These are phyloP conservation scores for Macaria notata DNA, from an alignment of 2,888 invertebrate species.

Conservation along the genomic window DNA sequence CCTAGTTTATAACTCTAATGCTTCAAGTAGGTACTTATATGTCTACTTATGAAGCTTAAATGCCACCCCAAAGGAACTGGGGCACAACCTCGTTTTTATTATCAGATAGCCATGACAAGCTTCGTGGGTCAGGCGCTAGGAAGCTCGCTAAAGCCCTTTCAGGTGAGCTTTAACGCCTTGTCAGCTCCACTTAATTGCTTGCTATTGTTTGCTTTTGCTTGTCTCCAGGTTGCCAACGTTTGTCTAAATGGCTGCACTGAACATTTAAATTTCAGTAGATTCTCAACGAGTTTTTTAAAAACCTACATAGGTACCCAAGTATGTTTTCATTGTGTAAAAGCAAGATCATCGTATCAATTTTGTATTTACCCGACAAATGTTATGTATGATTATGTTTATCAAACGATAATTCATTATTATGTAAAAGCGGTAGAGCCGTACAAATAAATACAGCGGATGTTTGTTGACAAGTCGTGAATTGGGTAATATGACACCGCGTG, in stretches of 20 bases:
- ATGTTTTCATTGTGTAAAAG: no score
- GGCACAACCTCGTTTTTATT: conserved; percentile 18
- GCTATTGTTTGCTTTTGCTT: conserved; percentile 14
- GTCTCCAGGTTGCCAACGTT: neutral
- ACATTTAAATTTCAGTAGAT: neutral
- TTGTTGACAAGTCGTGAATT: conserved; percentile 55
- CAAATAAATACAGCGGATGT: conserved; percentile 16
- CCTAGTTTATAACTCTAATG: no score
- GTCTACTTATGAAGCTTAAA: neutral
- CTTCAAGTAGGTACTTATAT: no score
- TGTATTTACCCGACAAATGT: no score
- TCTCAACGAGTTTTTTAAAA: neutral
- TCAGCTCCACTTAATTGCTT: conserved; percentile 29
- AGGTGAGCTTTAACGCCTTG: conserved; percentile 36
- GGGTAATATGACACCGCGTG: conserved; percentile 60
- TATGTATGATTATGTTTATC: no score
- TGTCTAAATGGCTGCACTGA: neutral
- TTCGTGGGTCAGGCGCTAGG: conserved; percentile 11
- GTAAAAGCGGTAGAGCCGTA: no score
- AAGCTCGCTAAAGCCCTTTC: conserved; percentile 31
- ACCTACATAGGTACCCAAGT: no score
- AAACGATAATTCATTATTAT: no score
- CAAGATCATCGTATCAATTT: no score
- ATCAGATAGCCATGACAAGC: conserved; percentile 10
- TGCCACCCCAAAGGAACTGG: conserved; percentile 7